Conservation (phyloP, 2,113 vertebrate species). For the Australoheros scitulus region DNA sequence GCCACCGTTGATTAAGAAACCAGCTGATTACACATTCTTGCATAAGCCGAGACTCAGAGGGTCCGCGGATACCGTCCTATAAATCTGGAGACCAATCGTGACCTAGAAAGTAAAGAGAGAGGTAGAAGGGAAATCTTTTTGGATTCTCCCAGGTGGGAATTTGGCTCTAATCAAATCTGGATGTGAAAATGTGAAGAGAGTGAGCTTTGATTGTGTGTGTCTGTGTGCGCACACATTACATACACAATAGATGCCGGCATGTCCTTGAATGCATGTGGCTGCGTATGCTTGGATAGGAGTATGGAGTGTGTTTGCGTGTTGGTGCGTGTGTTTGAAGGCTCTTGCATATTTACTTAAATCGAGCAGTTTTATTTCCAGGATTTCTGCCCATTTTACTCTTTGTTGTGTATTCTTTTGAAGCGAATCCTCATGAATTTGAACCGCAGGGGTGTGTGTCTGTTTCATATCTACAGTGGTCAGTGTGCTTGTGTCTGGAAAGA, state of each 20-base stretch:
- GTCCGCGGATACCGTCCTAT: slow-evolving; percentile 17
- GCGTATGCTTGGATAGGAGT: background rate
- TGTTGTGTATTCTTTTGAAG: slow-evolving; percentile 21
- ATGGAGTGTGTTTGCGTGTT: background rate
- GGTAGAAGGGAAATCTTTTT: slow-evolving; percentile 1
- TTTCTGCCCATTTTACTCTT: slow-evolving; percentile 20
- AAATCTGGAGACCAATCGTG: slow-evolving; percentile 30
- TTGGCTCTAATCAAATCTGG: slow-evolving; percentile 47
- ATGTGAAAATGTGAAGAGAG: slow-evolving; percentile 33
- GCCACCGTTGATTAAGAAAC: slow-evolving; percentile 15
- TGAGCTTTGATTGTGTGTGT: slow-evolving; percentile 2
- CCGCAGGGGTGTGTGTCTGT: slow-evolving; percentile 10
- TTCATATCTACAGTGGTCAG: slow-evolving; percentile 8
- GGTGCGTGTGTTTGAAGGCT: slow-evolving; percentile 2
- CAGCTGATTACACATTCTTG: slow-evolving; percentile 48
- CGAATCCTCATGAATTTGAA: slow-evolving; percentile 21
- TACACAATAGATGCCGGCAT: background rate
- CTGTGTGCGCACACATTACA: background rate
- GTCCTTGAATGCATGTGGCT: background rate
- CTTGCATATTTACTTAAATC: background rate
- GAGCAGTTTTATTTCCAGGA: slow-evolving; percentile 24
- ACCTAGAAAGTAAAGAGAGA: slow-evolving; percentile 48
- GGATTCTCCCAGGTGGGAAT: slow-evolving; percentile 47
- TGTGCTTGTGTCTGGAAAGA: background rate
- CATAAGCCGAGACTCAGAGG: slow-evolving; percentile 37